Conservation (phyloP, 1,140 invertebrate species). For the Megalopta genalis region DNA sequence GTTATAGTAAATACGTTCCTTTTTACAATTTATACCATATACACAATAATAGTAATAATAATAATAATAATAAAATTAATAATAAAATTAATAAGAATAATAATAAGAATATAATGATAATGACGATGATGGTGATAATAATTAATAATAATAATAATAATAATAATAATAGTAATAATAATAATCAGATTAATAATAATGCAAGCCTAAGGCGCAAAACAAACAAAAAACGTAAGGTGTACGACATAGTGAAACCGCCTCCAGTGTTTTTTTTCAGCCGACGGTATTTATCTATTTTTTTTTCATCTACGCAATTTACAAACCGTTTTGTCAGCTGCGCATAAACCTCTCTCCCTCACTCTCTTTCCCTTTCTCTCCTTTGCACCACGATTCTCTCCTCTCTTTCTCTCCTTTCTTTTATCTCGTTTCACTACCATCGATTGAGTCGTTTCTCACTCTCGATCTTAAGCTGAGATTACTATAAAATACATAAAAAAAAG, state of each 20-base stretch:
- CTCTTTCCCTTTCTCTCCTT: slow-evolving; percentile 6
- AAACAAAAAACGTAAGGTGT: slow-evolving; percentile 64
- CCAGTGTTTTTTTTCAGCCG: slow-evolving; percentile 35
- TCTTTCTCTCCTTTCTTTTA: slow-evolving; percentile 35
- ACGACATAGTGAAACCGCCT: slow-evolving; percentile 67
- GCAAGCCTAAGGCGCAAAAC: slow-evolving; percentile 66
- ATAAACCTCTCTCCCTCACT: slow-evolving; percentile 40
- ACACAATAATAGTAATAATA: slow-evolving; percentile 70
- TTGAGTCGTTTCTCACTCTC: slow-evolving; percentile 48
- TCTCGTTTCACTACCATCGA: slow-evolving; percentile 44
- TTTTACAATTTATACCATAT: slow-evolving; percentile 75
- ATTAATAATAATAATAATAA: slow-evolving; percentile 47
- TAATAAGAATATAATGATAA: slow-evolving; percentile 63
- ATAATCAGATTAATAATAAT: slow-evolving; percentile 68
- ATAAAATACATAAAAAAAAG: slow-evolving; percentile 75
- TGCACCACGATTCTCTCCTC: background rate
- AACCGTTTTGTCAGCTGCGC: slow-evolving; percentile 54
- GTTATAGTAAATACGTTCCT: slow-evolving; percentile 74
- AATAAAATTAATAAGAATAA: slow-evolving; percentile 66
- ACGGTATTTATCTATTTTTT: slow-evolving; percentile 63
- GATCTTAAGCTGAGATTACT: slow-evolving; percentile 71
- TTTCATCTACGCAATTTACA: slow-evolving; percentile 66
- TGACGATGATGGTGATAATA: slow-evolving; percentile 47
- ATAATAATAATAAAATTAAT: slow-evolving; percentile 39
- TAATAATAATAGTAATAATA: slow-evolving; percentile 66